These are phyloP conservation scores for Silurus meridionalis DNA, from an alignment of 2,113 vertebrate genomes.

Conservation along the genomic window DNA sequence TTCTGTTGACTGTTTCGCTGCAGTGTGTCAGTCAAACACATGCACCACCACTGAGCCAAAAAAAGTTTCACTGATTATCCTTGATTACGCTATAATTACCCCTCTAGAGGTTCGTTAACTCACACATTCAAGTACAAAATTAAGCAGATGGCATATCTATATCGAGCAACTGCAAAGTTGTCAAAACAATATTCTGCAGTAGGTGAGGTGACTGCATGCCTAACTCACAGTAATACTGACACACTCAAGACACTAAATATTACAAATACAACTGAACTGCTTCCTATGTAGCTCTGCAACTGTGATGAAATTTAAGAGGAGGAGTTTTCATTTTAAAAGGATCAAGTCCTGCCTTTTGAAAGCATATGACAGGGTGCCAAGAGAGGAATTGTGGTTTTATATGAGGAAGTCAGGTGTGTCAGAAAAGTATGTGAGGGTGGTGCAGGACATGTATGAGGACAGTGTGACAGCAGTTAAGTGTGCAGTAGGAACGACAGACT, in stretches of 20 bases:
- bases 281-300: too few species aligned
- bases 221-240: background rate
- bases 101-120: background rate
- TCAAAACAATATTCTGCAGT: background rate
- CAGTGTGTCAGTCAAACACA: background rate
- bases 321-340: background rate
- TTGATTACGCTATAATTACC: background rate
- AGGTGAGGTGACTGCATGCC: background rate
- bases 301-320: background rate
- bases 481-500: too few species aligned
- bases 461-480: too few species aligned
- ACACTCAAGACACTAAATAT: background rate
- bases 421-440: too few species aligned
- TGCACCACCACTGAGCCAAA: background rate
- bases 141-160: background rate
- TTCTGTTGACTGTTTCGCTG: background rate
- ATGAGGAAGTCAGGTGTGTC: too few species aligned
- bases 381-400: too few species aligned
- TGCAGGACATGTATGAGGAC: too few species aligned
- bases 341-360: background rate
- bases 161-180: background rate
- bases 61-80: background rate
- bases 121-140: background rate
- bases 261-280: background rate
- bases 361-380: too few species aligned